Base-by-base conservation (phyloP, 2,113 vertebrate genomes). In the Ovibos moschatus region DNA sequence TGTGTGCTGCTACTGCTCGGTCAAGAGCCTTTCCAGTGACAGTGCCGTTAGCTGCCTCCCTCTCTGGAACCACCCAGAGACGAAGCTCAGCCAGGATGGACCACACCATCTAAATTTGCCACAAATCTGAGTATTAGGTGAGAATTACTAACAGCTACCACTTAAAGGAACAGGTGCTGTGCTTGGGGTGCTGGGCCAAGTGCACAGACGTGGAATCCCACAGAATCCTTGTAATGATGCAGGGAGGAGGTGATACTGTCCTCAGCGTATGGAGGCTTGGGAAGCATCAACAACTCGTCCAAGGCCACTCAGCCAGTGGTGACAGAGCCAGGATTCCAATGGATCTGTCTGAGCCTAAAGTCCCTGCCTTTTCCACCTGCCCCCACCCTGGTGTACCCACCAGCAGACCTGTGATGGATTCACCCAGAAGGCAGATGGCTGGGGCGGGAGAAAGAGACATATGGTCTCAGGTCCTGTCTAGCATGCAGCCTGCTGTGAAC, bases 71-170 rank as follows among this genome's bases (percentile, higher is more conserved):
- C 12, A 50, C n/a, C 12, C n/a, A 78, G 33, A 9, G 51, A 36
- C 45, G n/a, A 30, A 36, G 9, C 40, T 92, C 33, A 71, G 83
- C n/a, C 11, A 47, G 27, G 12, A 23, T 62, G 62, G 87, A 23
- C n/a, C 85, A 57, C 92, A 55, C 45, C 15, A 53, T 93, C 92
- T 50, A 93, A 62, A 81, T 83, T 74, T 91, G 27, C 92, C 60
- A 85, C 15, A 55, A 19, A 85, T 95, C 53, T 97, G 45, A 89
- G 91, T 89, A 94, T 91, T 64, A 96, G 83, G 64, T 0, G 3
- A 87, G 78, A 94, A 85, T 84, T 47, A 55, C 62, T 93, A 88
- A 58, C 91, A 92, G 83, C 78, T 97, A 94, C 92, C 45, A 45
- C 79, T 79, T 71, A 64, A 60, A 87, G 74, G 83, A 95, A 36